Evolutionary conservation across 2,113 vertebrate species (phyloP), one percentile per base, ranked within the genome.

Genomic region (Eidolon helvum): DNA sequence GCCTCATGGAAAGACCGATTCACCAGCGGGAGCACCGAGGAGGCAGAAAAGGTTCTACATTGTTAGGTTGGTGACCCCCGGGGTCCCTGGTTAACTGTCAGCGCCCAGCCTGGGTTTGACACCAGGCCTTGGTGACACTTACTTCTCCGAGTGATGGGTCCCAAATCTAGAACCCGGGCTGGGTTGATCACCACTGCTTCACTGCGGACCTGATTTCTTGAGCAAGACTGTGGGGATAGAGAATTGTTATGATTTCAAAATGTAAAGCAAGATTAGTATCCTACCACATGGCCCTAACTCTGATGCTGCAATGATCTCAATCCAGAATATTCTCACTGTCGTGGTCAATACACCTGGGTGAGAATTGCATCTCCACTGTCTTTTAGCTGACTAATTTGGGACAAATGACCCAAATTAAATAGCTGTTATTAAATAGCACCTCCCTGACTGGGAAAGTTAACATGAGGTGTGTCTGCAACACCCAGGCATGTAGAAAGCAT

Each of bases 111-210:
- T 61, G 65, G 16, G 12, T 40, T 86, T 40, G 12, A 79, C 66
- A 57, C 50, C 69, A 87, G n/a, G 35, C 78, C 30, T 35, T 28
- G 15, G 7, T 9, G 50, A 50, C 55, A 57, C 84, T 94, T 95
- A 98, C 96, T 92, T 95, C 6, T 95, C 33, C 72, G 77, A 74
- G 45, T 69, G 53, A 97, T 97, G 80, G 98, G 98, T 84, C 98
- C 98, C 95, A 98, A 66, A 45, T 97, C 83, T 24, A 98, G 74
- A 74, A 94, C 74, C 24, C 1, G 9, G n/a, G 11, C 50, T 28
- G 80, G 19, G 30, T 97, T 9, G 0, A 96, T 87, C 63, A 57
- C 57, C 6, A 18, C 61, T 33, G 3, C 66, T 9, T 87, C 89
- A 69, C 87, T 95, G 4, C 94, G 93, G 61, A 28, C 61, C 35